A percentile compares a stretch with the other conserved stretches of the same genome.
Conservation (phyloP, 1,140 invertebrate genomes). For the Drosophila melanogaster region DNA sequence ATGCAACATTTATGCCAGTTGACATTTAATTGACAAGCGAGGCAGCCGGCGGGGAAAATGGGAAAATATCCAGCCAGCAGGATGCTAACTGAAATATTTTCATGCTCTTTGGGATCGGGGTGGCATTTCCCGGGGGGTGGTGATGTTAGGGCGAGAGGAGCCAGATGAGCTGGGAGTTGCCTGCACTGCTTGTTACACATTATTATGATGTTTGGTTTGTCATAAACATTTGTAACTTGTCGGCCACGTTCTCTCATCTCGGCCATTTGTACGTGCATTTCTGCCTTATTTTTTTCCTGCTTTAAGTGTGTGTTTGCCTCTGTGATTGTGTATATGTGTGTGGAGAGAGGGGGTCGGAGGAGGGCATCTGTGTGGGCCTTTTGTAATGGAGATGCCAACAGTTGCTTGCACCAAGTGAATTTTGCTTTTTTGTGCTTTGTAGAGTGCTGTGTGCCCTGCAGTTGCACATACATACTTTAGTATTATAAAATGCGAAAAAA, state of each 20-base stretch:
- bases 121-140: background rate
- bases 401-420: slow-evolving; percentile 16
- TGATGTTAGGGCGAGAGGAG: background rate
- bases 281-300: background rate
- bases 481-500: background rate
- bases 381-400: slow-evolving; percentile 36
- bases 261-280: slow-evolving; percentile 44
- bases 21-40: slow-evolving; percentile 79
- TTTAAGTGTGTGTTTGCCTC: background rate
- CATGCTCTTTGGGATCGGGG: slow-evolving; percentile 23
- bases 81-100: slow-evolving; percentile 50
- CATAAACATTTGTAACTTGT: slow-evolving; percentile 82
- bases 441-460: slow-evolving; percentile 2
- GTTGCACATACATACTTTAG: background rate
- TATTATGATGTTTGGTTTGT: slow-evolving; percentile 82
- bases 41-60: slow-evolving; percentile 25
- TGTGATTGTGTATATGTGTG: background rate
- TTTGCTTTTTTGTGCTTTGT: background rate
- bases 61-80: slow-evolving; percentile 15
- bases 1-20: slow-evolving; percentile 76
- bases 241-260: slow-evolving; percentile 39
- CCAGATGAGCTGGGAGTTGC: background rate
- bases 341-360: background rate
- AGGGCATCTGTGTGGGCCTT: slow-evolving; percentile 20
- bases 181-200: slow-evolving; percentile 74